Evolutionary conservation across 2,797 vertebrate genomes (phyloP).

Genomic region (Myotis myotis): DNA sequence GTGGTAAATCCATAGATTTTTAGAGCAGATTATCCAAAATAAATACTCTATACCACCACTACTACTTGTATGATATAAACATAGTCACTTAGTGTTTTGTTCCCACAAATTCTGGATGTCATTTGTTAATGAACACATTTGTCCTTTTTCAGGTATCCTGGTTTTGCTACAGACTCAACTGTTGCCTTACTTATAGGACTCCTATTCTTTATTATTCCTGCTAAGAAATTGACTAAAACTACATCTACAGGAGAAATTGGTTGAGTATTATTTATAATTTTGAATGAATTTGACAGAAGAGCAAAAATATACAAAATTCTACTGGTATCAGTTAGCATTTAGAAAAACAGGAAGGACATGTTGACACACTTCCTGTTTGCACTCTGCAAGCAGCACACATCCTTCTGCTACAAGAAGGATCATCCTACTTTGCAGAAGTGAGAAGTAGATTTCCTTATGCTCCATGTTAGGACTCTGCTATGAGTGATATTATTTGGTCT

Average conservation of each 20-base stretch:
- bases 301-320: neutral
- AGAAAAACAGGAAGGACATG: neutral
- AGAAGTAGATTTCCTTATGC: neutral
- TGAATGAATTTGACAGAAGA: conserved; percentile 41
- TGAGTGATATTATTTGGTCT: neutral
- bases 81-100: neutral
- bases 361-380: neutral
- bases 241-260: conserved; percentile 85
- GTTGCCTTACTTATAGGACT: conserved; percentile 91
- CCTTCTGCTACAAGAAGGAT: neutral
- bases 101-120: neutral
- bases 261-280: conserved; percentile 83
- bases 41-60: neutral
- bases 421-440: neutral
- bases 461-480: neutral
- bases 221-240: conserved; percentile 82
- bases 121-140: conserved; percentile 35
- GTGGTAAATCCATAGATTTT: neutral
- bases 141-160: conserved; percentile 83
- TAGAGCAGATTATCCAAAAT: neutral
- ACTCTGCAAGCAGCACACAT: neutral
- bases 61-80: neutral
- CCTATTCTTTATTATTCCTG: conserved; percentile 92
- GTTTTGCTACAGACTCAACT: conserved; percentile 91
- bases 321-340: neutral